Percentiles rank a stretch among this genome's conserved stretches.
phyloP scores from a whole-genome alignment of 2,797 vertebrate genomes.

The Muscicapa striata region DNA sequence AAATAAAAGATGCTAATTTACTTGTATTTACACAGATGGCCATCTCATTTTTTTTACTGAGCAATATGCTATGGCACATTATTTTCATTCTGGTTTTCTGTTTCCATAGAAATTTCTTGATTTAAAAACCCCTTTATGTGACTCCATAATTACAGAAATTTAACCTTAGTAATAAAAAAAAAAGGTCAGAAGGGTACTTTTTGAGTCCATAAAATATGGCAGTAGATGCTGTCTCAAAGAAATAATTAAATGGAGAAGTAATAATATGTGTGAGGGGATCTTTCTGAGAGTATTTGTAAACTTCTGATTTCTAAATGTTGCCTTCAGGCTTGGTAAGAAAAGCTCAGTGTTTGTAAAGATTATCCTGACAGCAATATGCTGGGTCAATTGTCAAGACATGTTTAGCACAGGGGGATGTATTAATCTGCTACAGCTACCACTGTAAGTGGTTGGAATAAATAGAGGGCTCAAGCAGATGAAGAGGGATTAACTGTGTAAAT shows the following conservation, averaged over 20 bases:
- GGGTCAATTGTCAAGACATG: slow-evolving; percentile 79
- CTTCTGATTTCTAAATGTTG: slow-evolving; percentile 72
- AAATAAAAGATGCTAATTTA: not conserved
- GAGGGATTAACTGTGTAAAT: slow-evolving; percentile 86
- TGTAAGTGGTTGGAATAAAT: slow-evolving; percentile 79
- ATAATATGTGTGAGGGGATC: not conserved
- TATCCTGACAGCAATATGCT: slow-evolving; percentile 77
- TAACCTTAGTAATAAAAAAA: not conserved
- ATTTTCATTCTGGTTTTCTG: not conserved
- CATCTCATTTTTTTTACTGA: not conserved
- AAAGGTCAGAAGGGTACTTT: not conserved
- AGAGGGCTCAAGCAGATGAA: slow-evolving; percentile 82
- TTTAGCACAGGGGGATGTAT: slow-evolving; percentile 75
- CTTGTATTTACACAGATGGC: not conserved
- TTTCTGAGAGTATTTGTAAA: slow-evolving; percentile 73
- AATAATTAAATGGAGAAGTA: slow-evolving; percentile 17
- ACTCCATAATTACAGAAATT: not conserved
- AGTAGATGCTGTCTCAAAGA: not conserved
- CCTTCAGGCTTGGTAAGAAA: slow-evolving; percentile 73
- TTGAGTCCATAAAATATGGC: not conserved
- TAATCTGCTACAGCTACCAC: slow-evolving; percentile 76
- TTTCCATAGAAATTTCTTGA: not conserved
- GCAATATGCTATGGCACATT: not conserved
- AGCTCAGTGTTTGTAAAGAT: slow-evolving; percentile 78
- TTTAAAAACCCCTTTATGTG: not conserved